These are phyloP conservation scores for Enteromius radiatus DNA, from an alignment of 2,797 vertebrate genomes.

Conservation along the genomic window DNA sequence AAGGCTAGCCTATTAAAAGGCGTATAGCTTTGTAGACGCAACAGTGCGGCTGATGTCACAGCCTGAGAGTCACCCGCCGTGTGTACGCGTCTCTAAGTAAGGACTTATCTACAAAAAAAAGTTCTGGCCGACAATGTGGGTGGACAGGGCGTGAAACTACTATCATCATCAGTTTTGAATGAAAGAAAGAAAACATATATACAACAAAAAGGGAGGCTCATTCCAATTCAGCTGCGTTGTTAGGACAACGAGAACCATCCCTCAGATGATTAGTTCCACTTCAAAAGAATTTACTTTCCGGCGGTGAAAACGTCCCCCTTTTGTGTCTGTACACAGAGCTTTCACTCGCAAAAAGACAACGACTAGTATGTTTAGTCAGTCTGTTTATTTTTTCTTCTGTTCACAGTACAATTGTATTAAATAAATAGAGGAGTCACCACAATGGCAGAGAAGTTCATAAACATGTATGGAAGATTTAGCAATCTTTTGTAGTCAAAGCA, in stretches of 20 bases:
- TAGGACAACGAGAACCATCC: conserved; percentile 99
- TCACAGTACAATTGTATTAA: conserved; percentile 89
- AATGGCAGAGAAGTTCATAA: conserved; percentile 80
- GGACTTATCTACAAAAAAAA: conserved; percentile 81
- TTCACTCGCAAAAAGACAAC: conserved; percentile 87
- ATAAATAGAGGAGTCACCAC: conserved; percentile 82
- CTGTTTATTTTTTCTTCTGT: conserved; percentile 94
- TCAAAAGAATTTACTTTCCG: conserved; percentile 99
- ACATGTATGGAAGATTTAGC: conserved; percentile 73
- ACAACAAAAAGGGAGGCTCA: conserved; percentile 92
- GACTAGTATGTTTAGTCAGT: conserved; percentile 89
- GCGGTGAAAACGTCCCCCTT: conserved; percentile 90
- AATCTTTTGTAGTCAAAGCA: conserved; percentile 27
- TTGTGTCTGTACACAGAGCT: conserved; percentile 91
- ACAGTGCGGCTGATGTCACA: conserved; percentile 80
- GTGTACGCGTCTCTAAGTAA: conserved; percentile 83
- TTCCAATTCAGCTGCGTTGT: conserved; percentile 98
- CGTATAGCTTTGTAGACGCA: conserved; percentile 75
- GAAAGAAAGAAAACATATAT: conserved; percentile 99
- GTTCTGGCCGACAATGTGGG: conserved; percentile 88
- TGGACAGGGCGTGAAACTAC: conserved; percentile 97
- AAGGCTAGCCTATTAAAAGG: conserved; percentile 76
- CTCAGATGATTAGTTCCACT: conserved; percentile 99
- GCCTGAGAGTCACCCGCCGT: conserved; percentile 84
- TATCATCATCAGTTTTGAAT: conserved; percentile 97